A percentile compares a stretch with the other conserved stretches of the same genome.
Conservation (phyloP, 1,140 invertebrate species). For the Euura saliciscinereae region DNA sequence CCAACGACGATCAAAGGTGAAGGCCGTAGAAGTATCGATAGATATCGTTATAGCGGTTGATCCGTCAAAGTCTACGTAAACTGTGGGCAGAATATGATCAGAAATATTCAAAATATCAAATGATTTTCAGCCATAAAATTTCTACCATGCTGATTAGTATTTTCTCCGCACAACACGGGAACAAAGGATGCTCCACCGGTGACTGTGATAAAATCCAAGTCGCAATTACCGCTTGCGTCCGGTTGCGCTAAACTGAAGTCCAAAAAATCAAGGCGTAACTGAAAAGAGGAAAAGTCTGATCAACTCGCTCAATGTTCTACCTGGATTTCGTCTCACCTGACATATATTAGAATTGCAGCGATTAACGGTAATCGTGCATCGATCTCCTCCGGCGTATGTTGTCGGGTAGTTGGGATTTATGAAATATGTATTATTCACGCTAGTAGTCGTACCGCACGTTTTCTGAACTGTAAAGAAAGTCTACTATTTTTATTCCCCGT, state of each 20-base stretch:
- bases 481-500: neutral
- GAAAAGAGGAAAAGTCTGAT: slow-evolving; percentile 44
- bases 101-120: slow-evolving; percentile 11
- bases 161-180: slow-evolving; percentile 79
- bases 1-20: slow-evolving; percentile 71
- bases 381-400: slow-evolving; percentile 67
- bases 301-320: slow-evolving; percentile 17
- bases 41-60: slow-evolving; percentile 71
- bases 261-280: slow-evolving; percentile 79
- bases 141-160: slow-evolving; percentile 76
- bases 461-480: slow-evolving; percentile 64
- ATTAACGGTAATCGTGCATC: slow-evolving; percentile 73
- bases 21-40: slow-evolving; percentile 66
- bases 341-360: slow-evolving; percentile 74
- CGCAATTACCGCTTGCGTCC: slow-evolving; percentile 73
- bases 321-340: slow-evolving; percentile 62
- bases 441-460: slow-evolving; percentile 70
- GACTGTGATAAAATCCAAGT: slow-evolving; percentile 72
- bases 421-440: slow-evolving; percentile 84
- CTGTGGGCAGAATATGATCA: slow-evolving; percentile 42
- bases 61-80: slow-evolving; percentile 78
- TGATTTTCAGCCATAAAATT: too few species aligned
- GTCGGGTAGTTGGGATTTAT: slow-evolving; percentile 75
- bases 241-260: slow-evolving; percentile 76
- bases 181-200: slow-evolving; percentile 69